Conservation (phyloP, 2,888 invertebrate genomes). For the Dorcus parallelipipedus region DNA sequence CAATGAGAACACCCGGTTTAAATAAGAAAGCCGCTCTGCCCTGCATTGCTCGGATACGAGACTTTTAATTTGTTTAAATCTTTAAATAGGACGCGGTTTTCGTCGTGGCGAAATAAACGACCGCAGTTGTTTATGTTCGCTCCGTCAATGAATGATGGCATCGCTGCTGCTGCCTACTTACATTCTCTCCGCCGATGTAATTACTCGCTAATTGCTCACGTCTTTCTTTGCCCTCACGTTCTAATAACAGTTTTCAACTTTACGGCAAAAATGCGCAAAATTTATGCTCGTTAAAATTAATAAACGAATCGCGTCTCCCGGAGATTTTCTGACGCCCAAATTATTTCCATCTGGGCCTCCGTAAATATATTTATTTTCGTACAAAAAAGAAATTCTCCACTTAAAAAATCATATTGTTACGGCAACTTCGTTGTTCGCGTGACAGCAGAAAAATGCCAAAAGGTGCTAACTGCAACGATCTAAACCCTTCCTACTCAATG, state of each 20-base stretch:
- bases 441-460: too few species aligned
- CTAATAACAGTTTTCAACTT: not conserved
- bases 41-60: conserved; percentile 26
- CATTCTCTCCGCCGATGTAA: conserved; percentile 1
- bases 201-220: not conserved
- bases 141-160: conserved; percentile 1
- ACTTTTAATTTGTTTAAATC: conserved; percentile 35
- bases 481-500: too few species aligned
- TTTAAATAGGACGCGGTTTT: conserved; percentile 19
- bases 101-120: conserved; percentile 2
- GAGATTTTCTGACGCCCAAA: too few species aligned
- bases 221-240: not conserved
- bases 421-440: too few species aligned
- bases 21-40: conserved; percentile 34
- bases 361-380: too few species aligned
- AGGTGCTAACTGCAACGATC: too few species aligned
- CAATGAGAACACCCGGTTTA: conserved; percentile 39
- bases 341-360: too few species aligned
- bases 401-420: too few species aligned
- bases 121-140: conserved; percentile 2
- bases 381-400: too few species aligned
- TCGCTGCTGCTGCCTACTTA: not conserved
- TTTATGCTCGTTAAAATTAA: too few species aligned
- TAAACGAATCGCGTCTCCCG: too few species aligned
- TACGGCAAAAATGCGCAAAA: too few species aligned